Base-by-base conservation (phyloP, 2,888 invertebrate species). In the Priocnemis perturbator region DNA sequence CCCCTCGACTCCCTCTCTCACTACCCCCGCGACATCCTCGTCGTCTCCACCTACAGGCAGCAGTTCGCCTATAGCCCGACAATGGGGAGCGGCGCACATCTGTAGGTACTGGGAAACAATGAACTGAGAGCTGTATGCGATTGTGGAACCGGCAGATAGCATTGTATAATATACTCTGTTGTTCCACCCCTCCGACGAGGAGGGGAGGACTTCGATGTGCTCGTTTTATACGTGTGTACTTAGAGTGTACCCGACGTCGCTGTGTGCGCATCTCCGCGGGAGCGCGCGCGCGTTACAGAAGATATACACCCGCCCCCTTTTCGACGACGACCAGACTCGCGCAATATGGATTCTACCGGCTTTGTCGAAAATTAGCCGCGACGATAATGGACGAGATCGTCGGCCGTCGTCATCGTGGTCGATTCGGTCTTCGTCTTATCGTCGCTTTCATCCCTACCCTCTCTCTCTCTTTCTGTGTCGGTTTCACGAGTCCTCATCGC, bases 111-210 rank as follows among this genome's bases (percentile, higher is more conserved):
- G 81, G 81, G 81, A 87, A 87, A 87, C 87, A 88, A 87, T 87
- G 86, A 86, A 81, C 84, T 81, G 84, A 84, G 86, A 85, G 85
- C 81, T 80, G 81, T 85, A 85, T 83, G 82, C 82, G 83, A 88
- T 87, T 87, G 87, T 86, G 84, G 86, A 37, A 85, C 81, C 81
- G 83, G 83, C 85, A 87, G 86, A 88, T 87, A 86, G 85, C 86
- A 87, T 87, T 87, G 86, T 87, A 86, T 87, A 88, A 88, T 87
- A 87, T 86, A 87, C 86, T 82, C 86, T 86, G 87, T 86, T 86
- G 86, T 83, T 85, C 78, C 79, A 77, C 73, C 81, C 81, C 76
- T 76, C 78, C 26, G 21, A 44, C 53, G 53, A 53, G 23, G 73
- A 59, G 61, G 58, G 61, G 21, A 17, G 21, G 60, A 55, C 57